A percentile compares a stretch with the other conserved stretches of the same genome.
Conservation (phyloP, 1,140 invertebrate genomes). For the Ceratitis capitata region DNA sequence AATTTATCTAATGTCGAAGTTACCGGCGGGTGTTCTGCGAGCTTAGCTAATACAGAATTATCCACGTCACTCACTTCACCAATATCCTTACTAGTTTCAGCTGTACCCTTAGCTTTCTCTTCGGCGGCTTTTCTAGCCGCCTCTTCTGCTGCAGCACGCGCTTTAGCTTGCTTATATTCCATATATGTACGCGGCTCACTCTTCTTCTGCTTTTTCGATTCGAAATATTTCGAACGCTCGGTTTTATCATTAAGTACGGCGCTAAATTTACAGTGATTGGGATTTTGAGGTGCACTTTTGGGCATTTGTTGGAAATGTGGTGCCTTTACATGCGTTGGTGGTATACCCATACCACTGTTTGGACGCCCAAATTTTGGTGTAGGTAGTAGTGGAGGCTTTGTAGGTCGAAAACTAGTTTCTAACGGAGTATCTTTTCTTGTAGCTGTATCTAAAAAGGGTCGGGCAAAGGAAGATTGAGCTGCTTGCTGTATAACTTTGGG, state of each 20-base stretch:
- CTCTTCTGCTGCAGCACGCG: constrained; percentile 44
- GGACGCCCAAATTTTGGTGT: background rate
- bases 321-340: background rate
- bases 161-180: constrained; percentile 52
- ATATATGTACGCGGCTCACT: constrained; percentile 48
- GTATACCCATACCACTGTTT: background rate
- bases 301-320: background rate
- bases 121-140: constrained; percentile 36
- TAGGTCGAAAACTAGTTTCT: background rate
- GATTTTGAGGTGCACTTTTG: background rate
- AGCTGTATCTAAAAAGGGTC: background rate
- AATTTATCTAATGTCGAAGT: constrained; percentile 44
- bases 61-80: background rate
- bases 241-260: constrained; percentile 41
- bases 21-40: background rate
- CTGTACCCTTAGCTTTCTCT: constrained; percentile 1
- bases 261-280: constrained; percentile 25
- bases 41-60: background rate
- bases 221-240: constrained; percentile 43
- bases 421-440: background rate
- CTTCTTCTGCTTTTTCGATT: constrained; percentile 42
- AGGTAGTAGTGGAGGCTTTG: background rate
- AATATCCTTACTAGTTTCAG: background rate
- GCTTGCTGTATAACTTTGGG: background rate
- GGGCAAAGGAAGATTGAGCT: background rate